Percentiles rank a stretch among this genome's conserved stretches.
Conservation (phyloP, 1,140 invertebrate genomes). For the Elymnias hypermnestra region DNA sequence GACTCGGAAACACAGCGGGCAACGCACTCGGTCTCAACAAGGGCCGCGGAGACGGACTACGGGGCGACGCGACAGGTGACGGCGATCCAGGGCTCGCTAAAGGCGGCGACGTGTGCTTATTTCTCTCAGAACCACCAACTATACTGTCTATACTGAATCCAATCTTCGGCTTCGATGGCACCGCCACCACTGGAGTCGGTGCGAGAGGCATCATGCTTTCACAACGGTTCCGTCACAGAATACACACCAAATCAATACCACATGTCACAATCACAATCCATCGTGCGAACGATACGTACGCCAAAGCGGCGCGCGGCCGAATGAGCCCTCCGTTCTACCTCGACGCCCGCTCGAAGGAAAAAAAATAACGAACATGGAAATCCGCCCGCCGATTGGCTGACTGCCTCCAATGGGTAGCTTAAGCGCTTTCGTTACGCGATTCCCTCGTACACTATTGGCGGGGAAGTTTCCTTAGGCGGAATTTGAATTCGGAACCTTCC, state of each 20-base stretch:
- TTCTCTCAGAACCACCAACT: conserved; percentile 81
- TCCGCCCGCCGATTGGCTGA: conserved; percentile 41
- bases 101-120: conserved; percentile 62
- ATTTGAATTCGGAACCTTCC: conserved; percentile 62
- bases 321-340: conserved; percentile 37
- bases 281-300: conserved; percentile 64
- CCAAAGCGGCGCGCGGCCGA: conserved; percentile 67
- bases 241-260: conserved; percentile 62
- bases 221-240: conserved; percentile 53
- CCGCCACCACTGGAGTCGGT: conserved; percentile 89
- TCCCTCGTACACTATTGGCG: conserved; percentile 37
- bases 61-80: conserved; percentile 61
- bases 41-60: conserved; percentile 73
- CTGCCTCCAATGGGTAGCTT: conserved; percentile 31
- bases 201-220: conserved; percentile 90
- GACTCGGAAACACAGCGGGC: conserved; percentile 76
- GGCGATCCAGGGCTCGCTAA: conserved; percentile 72
- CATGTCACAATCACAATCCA: conserved; percentile 70
- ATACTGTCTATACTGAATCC: conserved; percentile 97
- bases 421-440: conserved; percentile 22
- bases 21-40: conserved; percentile 74
- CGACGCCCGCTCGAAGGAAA: conserved; percentile 34
- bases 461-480: conserved; percentile 37
- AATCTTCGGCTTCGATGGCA: conserved; percentile 92
- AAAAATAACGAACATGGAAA: conserved; percentile 55